These are phyloP conservation scores for Noctua janthina DNA, from an alignment of 2,888 invertebrate genomes.

Conservation along the genomic window DNA sequence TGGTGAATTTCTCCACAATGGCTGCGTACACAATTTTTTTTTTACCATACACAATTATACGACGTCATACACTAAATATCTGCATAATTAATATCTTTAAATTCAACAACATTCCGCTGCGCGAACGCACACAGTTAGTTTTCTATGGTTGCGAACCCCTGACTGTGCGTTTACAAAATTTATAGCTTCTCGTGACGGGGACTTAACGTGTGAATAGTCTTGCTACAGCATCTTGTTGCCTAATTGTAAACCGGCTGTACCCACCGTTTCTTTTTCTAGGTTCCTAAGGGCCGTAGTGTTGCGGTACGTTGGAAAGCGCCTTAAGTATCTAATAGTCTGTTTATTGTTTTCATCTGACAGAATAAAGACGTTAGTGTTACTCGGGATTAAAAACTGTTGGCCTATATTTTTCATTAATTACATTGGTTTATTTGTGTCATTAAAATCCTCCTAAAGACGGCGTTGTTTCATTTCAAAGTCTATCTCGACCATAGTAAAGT, in stretches of 20 bases:
- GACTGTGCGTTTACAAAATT: no score
- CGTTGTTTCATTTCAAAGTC: conserved; percentile 14
- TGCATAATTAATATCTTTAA: no score
- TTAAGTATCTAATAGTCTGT: background rate
- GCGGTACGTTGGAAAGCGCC: background rate
- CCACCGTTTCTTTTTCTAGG: background rate
- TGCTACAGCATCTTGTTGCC: background rate
- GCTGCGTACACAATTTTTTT: no score
- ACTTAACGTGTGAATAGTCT: background rate
- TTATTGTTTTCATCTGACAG: background rate
- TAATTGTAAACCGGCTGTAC: background rate
- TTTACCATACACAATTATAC: no score
- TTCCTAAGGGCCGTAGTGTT: background rate
- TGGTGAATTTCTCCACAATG: no score
- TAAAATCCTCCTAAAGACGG: background rate
- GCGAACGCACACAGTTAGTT: no score
- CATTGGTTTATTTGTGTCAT: background rate
- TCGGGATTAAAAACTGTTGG: background rate
- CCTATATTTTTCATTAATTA: background rate
- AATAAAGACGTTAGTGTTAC: background rate
- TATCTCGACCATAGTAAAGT: background rate
- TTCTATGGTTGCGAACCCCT: no score
- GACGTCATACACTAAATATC: no score
- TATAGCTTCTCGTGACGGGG: no score
- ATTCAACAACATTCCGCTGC: no score